A percentile compares a stretch with the other conserved stretches of the same genome.
phyloP scores from a whole-genome alignment of 2,797 vertebrate species.

The Centroberyx gerrardi region DNA sequence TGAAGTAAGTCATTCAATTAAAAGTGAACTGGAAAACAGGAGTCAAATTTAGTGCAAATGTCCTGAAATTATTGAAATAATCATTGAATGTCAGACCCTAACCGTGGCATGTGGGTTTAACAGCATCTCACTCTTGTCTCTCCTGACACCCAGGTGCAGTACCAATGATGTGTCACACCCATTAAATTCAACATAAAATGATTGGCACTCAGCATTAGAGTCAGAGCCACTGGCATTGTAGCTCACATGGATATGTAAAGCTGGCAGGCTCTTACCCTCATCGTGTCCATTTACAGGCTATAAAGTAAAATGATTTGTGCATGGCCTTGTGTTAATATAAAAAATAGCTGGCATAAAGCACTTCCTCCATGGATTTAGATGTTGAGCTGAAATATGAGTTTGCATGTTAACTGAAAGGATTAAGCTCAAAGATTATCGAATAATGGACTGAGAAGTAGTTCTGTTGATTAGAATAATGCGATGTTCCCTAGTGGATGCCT shows the following conservation, averaged over 20 bases:
- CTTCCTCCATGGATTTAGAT: not conserved
- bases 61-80: too few relatives aligned
- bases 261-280: not conserved
- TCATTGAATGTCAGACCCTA: too few relatives aligned
- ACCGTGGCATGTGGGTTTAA: too few relatives aligned
- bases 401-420: conserved; percentile 26
- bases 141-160: too few relatives aligned
- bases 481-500: conserved; percentile 1
- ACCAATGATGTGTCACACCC: too few relatives aligned
- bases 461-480: conserved; percentile 30
- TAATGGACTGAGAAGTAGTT: not conserved
- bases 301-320: conserved; percentile 9
- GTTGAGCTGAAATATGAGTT: conserved; percentile 6
- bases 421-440: conserved; percentile 11
- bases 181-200: too few relatives aligned
- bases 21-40: too few relatives aligned
- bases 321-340: not conserved
- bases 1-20: too few relatives aligned
- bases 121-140: too few relatives aligned
- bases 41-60: too few relatives aligned
- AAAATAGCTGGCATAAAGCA: not conserved
- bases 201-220: not conserved
- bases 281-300: not conserved
- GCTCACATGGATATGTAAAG: not conserved
- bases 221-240: not conserved